Conservation (phyloP, 2,113 vertebrate genomes). For the Nanger granti region DNA sequence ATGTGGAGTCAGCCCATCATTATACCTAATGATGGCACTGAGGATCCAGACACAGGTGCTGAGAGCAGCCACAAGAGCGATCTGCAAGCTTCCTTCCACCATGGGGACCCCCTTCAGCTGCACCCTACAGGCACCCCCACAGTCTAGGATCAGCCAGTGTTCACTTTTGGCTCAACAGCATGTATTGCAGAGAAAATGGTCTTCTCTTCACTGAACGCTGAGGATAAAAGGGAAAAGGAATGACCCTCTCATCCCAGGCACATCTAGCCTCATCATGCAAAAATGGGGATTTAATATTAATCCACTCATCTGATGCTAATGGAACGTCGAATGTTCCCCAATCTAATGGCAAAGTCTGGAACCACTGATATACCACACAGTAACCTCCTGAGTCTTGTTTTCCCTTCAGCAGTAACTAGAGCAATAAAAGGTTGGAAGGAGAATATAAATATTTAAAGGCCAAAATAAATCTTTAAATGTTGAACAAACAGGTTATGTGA, state of each 20-base stretch:
- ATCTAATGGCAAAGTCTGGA: slow-evolving; percentile 19
- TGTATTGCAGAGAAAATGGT: neutral
- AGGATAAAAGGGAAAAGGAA: neutral
- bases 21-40: slow-evolving; percentile 37
- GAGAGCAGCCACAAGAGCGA: neutral
- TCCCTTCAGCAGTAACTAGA: slow-evolving; percentile 51
- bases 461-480: slow-evolving; percentile 71
- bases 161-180: neutral
- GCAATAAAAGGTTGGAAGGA: slow-evolving; percentile 57
- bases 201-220: slow-evolving; percentile 1
- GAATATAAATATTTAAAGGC: slow-evolving; percentile 70
- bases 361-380: slow-evolving; percentile 37
- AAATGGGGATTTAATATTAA: slow-evolving; percentile 56
- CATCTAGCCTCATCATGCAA: slow-evolving; percentile 29
- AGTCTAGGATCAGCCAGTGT: neutral
- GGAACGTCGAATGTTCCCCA: neutral
- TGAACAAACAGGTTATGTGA: slow-evolving; percentile 53
- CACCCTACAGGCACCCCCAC: neutral
- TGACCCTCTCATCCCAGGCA: neutral
- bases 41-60: slow-evolving; percentile 43
- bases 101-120: neutral
- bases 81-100: slow-evolving; percentile 16
- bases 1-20: slow-evolving; percentile 53
- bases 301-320: slow-evolving; percentile 9
- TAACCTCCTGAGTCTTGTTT: slow-evolving; percentile 55